Base-by-base conservation (phyloP, 1,140 invertebrate genomes). In the Drosophila azteca region DNA sequence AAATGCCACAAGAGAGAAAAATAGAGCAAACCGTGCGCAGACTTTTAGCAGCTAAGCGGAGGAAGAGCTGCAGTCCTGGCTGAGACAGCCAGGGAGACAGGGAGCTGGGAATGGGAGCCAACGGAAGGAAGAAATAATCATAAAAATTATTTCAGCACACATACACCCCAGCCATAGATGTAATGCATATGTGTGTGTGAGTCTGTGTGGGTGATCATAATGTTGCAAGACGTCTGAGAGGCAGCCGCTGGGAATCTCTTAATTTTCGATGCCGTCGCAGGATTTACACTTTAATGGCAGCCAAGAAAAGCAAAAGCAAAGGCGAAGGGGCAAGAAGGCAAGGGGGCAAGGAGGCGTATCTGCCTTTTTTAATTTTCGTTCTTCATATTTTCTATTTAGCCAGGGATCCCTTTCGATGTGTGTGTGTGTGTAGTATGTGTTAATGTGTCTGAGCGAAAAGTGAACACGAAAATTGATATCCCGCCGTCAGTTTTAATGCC, bases 41-140 rank as follows among this genome's bases (percentile, higher is more conserved):
- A 87, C 82, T 81, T 81, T 78, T 72, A 85, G 82, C 51, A 79
- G 77, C 57, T 49, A 58, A 58, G 44, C 45, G 20, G 66, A 51
- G 50, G 22, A 51, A 45, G 15, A 58, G 44, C 45, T 20, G 17
- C 17, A 75, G 75, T 61, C 73, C 22, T 55, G 72, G 45, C 75
- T 72, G 64, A 48, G 76, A 53, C 66, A 72, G 75, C 62, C 9
- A 24, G 58, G n/a, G n/a, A n/a, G n/a, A n/a, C 35, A 3, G 31
- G 8, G 7, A 11, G 52, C 55, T 67, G 48, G 57, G 65, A 61
- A 68, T 61, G 58, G 61, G 17, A 20, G 65, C 65, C 51, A 63
- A 59, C 82, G 83, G 83, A 88, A 88, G 83, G 83, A 88, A 88
- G 83, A 88, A 88, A 88, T 88, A 88, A 88, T 88, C 83, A 88